Evolutionary conservation across 2,888 invertebrate species (phyloP).

Genomic region (Pammene fasciana): DNA sequence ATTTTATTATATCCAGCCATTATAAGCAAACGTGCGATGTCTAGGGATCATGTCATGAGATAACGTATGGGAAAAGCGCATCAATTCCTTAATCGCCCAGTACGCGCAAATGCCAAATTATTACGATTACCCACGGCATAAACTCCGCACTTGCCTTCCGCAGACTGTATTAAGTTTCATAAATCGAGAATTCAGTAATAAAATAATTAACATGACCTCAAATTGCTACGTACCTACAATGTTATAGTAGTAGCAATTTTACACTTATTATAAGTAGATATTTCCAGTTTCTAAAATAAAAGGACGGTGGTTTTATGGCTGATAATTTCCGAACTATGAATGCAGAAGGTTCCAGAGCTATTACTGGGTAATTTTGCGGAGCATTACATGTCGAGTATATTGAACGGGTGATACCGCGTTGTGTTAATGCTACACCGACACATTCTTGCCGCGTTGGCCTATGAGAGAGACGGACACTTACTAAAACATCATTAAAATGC

Average conservation of each 20-base stretch:
- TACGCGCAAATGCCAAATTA: slow-evolving; percentile 47
- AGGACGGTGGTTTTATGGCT: slow-evolving; percentile 75
- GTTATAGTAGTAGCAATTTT: slow-evolving; percentile 60
- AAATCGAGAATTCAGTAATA: slow-evolving; percentile 47
- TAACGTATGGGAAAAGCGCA: slow-evolving; percentile 65
- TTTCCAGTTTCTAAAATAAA: slow-evolving; percentile 72
- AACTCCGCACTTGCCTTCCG: slow-evolving; percentile 43
- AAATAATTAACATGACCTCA: slow-evolving; percentile 56
- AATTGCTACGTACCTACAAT: slow-evolving; percentile 52
- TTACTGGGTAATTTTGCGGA: slow-evolving; percentile 76
- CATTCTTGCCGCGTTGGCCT: slow-evolving; percentile 67
- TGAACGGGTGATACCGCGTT: slow-evolving; percentile 66
- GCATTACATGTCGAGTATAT: slow-evolving; percentile 71
- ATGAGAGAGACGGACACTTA: slow-evolving; percentile 58
- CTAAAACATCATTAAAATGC: slow-evolving; percentile 50
- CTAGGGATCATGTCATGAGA: slow-evolving; percentile 63
- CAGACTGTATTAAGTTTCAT: slow-evolving; percentile 43
- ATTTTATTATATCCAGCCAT: slow-evolving; percentile 77
- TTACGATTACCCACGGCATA: slow-evolving; percentile 43
- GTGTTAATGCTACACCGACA: slow-evolving; percentile 75
- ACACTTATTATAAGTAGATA: slow-evolving; percentile 63
- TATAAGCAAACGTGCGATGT: slow-evolving; percentile 73
- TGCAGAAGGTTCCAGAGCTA: slow-evolving; percentile 73
- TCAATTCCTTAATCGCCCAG: slow-evolving; percentile 60
- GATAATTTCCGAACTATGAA: slow-evolving; percentile 82